Conservation (phyloP, 92 coral and sea anemone genomes). For the Parazoanthus atlanticus region DNA sequence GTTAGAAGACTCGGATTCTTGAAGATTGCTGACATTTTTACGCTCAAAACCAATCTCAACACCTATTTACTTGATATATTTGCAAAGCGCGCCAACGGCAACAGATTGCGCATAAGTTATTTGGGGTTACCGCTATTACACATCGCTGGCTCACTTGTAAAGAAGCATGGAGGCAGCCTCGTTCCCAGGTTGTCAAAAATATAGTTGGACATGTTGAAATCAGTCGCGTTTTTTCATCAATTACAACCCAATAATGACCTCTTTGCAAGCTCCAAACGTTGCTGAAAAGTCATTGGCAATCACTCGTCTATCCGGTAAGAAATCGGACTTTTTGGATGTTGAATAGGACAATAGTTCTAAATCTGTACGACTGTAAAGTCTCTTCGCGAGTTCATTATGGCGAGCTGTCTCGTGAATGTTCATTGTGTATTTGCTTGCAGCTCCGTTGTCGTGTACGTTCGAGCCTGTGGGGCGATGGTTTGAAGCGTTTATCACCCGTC, state of each 20-base stretch:
- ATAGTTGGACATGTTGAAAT: no score
- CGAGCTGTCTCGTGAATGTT: not conserved
- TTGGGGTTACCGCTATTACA: slow-evolving; percentile 51
- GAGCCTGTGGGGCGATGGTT: slow-evolving; percentile 98
- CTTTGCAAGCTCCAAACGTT: not conserved
- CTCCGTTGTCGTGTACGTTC: slow-evolving; percentile 70
- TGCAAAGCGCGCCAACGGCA: slow-evolving; percentile 55
- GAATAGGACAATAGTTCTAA: not conserved
- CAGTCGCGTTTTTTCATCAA: no score
- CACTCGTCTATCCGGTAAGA: slow-evolving; percentile 18
- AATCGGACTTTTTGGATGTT: no score
- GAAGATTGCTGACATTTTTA: slow-evolving; percentile 73
- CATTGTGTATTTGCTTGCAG: slow-evolving; percentile 48
- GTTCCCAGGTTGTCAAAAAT: not conserved
- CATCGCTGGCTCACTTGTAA: not conserved
- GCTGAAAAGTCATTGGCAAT: not conserved
- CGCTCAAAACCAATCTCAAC: slow-evolving; percentile 15
- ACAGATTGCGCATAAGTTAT: slow-evolving; percentile 57
- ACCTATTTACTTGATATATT: not conserved
- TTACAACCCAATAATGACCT: not conserved
- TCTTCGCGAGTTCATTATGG: not conserved
- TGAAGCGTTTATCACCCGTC: slow-evolving; percentile 85
- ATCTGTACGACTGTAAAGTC: no score
- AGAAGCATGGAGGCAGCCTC: not conserved
- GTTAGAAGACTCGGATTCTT: slow-evolving; percentile 82